Evolutionary conservation across 2,113 vertebrate genomes (phyloP), one percentile per base, ranked within the genome.

Genomic region (Aegithalos caudatus): DNA sequence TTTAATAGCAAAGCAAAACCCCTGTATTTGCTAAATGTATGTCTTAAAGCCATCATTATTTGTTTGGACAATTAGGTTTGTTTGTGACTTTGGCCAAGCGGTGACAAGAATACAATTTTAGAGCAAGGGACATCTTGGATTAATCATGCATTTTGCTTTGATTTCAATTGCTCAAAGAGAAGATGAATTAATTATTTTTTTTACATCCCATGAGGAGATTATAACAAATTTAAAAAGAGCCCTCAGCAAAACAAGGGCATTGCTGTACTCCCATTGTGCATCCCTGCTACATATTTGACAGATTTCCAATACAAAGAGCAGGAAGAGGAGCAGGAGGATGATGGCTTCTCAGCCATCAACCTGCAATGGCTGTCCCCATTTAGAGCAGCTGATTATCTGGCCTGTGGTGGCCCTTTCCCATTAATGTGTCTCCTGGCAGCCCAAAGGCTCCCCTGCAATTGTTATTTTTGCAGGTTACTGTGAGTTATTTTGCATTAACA

Each of bases 1-100:
- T 93, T 98, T 97, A 95, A 97, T 96, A 76, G n/a, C 85, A 76
- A 95, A 84, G 79, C 57, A 94, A 94, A 91, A 5, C 44, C 80
- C 19, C 61, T 84, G 57, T 56, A 83, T 96, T 97, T 94, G 72
- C 51, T 81, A 77, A 88, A 88, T 74, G 57, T 86, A 60, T 90
- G 37, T 76, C 84, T 88, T 90, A 82, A 95, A 96, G 76, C 10
- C 12, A 22, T 87, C 45, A 7, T 87, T 92, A 77, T 85, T 97
- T 92, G 54, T 71, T 81, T 91, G 62, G 66, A 80, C 66, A 88
- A 95, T 76, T 86, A 53, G 54, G 33, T 70, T 82, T 88, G 72
- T 88, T 86, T 95, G 86, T 67, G 56, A 38, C 51, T 92, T 70
- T 24, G 82, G 90, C 88, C 95, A 79, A 90, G 37, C 6, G 1